Base-by-base conservation (phyloP, 1,140 invertebrate genomes). In the Heliconius congener region DNA sequence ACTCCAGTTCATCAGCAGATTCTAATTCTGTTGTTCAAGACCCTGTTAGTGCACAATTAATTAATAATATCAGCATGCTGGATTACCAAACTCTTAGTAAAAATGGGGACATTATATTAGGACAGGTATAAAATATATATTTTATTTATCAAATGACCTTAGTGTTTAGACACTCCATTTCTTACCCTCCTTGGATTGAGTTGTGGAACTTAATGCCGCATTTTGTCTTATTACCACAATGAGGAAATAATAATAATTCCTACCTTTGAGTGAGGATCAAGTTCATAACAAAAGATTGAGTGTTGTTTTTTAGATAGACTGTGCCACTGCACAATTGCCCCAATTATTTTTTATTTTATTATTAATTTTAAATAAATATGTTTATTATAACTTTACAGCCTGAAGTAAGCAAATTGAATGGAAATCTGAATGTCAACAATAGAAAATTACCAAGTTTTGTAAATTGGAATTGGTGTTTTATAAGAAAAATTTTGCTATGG, bases 391-490 rank as follows among this genome's bases (percentile, higher is more conserved):
- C 39, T 82, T 94, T 92, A 77, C 85, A 95, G 94, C 89, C 87
- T 79, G 94, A 95, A 86, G 86, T 89, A 80, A 87, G 89, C 60
- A 95, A 94, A 81, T 81, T 92, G 9, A 91, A 94, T 87, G 92
- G 94, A n/a, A 91, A 86, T 74, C 80, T 91, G 46, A 89, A 87
- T 82, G 75, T 86, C 27, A 89, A 82, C 55, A 88, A 91, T 60
- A 88, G 91, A 79, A 94, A 95, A 81, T 82, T 95, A 71, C 95
- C 95, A 18, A 91, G 84, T 80, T 98, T 98, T 87, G 96, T 97
- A 80, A 96, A 96, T 73, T 98, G 97, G 97, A 97, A 98, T 88
- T 98, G 97, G 97, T 95, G 95, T 1, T 81, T 97, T 1, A 97
- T 98, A 80, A 94, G 97, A 74, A 97, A 96, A 87, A 94, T 96